Evolutionary conservation across 1,140 invertebrate species (phyloP), one percentile per base, ranked within the genome.

Genomic region (Holcopasites calliopsidis): DNA sequence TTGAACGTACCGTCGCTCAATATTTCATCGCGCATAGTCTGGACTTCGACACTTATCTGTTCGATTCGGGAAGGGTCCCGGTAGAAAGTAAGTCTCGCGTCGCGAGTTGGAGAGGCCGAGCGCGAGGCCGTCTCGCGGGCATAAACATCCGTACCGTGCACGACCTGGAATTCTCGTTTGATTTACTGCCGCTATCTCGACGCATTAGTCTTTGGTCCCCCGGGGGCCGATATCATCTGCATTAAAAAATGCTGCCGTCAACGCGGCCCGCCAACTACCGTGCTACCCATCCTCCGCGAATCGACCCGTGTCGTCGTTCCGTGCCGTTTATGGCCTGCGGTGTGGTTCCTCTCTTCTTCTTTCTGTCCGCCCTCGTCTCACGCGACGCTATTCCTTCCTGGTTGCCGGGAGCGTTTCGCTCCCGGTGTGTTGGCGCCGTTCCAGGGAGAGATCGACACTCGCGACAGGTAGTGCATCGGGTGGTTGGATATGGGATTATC

Each of bases 101-200:
- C n/a, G 11, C 6, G 10, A n/a, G 47, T 40, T 60, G 60, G 61
- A 55, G 68, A 61, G 40, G 38, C 57, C 47, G 40, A 13, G 26
- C 74, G 65, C 81, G 82, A 76, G 81, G 73, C 80, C 73, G 81
- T 76, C 62, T 33, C 33, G 77, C 77, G 77, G 60, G 77, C 77
- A 83, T 83, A 83, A 83, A 83, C 82, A 83, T 83, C 77, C 82
- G 82, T 83, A 83, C n/a, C 80, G 68, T 76, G 72, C 66, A 83
- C 79, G 80, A 84, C 83, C 79, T 85, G 83, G 83, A 84, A 84
- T 85, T 82, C 72, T 40, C 77, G 79, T 85, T 84, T 85, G 83
- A 85, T 85, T 85, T 85, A 85, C 83, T 85, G 83, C 83, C 83
- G 83, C 83, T 82, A 85, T 85, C 83, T 85, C 83, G 76, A 50